Conservation (phyloP, 2,888 invertebrate genomes). For the Icerya purchasi region DNA sequence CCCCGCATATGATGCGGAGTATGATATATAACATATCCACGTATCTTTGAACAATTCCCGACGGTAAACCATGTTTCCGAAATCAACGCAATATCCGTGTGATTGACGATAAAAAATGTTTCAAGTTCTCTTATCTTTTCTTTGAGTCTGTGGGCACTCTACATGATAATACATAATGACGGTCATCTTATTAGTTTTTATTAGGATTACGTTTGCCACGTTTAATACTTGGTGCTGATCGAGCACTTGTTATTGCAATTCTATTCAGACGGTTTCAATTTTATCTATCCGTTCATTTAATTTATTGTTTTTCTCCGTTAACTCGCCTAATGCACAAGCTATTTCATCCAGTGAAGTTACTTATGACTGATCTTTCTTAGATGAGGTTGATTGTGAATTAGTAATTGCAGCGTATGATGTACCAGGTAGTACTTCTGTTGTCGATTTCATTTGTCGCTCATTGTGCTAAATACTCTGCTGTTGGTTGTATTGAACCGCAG, state of each 20-base stretch:
- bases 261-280: not conserved
- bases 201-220: not conserved
- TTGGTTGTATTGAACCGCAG: not conserved
- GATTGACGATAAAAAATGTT: not conserved
- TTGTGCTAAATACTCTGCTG: not conserved
- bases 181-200: not conserved
- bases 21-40: not conserved
- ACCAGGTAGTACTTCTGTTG: not conserved
- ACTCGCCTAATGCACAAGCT: not conserved
- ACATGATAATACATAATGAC: not conserved
- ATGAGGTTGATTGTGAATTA: not conserved
- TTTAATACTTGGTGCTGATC: not conserved
- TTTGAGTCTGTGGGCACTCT: not conserved
- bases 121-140: not conserved
- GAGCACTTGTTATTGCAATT: not conserved
- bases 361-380: not conserved
- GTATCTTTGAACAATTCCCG: not conserved
- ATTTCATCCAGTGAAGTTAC: not conserved
- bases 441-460: not conserved
- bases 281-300: not conserved
- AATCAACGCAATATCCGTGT: not conserved
- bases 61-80: not conserved
- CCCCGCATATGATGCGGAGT: not conserved
- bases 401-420: not conserved
- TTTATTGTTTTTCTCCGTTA: not conserved